A percentile compares a stretch with the other conserved stretches of the same genome.
phyloP scores from a whole-genome alignment of 1,140 invertebrate species.

The Camponotus pennsylvanicus region DNA sequence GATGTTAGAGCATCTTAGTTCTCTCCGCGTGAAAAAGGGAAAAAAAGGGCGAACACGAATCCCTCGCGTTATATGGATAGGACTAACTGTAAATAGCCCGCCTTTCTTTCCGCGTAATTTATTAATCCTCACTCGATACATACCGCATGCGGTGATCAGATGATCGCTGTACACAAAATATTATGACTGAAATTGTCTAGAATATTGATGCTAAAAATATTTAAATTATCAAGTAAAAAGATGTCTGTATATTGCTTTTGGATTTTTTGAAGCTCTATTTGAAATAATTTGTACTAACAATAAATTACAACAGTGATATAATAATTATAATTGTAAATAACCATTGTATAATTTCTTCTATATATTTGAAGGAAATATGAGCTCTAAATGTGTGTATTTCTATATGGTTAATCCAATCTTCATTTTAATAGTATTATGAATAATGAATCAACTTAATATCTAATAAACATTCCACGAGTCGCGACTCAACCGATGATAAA shows the following conservation, averaged over 20 bases:
- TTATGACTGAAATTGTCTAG: neutral
- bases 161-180: neutral
- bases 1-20: conserved; percentile 1
- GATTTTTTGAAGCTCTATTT: neutral
- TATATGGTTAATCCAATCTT: neutral
- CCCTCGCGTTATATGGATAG: neutral
- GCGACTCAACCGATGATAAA: neutral
- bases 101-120: conserved; percentile 28
- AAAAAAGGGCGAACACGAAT: neutral
- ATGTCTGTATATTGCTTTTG: neutral
- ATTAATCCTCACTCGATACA: conserved; percentile 12
- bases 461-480: neutral
- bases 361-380: neutral
- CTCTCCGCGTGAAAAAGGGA: neutral
- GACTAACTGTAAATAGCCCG: conserved; percentile 32
- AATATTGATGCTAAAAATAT: neutral
- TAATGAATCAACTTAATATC: neutral
- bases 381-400: neutral
- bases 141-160: neutral
- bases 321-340: neutral
- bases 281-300: neutral
- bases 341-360: neutral
- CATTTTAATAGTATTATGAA: neutral
- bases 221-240: neutral
- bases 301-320: neutral